A percentile compares a stretch with the other conserved stretches of the same genome.
Conservation (phyloP, 2,113 vertebrate species). For the Cygnus atratus region DNA sequence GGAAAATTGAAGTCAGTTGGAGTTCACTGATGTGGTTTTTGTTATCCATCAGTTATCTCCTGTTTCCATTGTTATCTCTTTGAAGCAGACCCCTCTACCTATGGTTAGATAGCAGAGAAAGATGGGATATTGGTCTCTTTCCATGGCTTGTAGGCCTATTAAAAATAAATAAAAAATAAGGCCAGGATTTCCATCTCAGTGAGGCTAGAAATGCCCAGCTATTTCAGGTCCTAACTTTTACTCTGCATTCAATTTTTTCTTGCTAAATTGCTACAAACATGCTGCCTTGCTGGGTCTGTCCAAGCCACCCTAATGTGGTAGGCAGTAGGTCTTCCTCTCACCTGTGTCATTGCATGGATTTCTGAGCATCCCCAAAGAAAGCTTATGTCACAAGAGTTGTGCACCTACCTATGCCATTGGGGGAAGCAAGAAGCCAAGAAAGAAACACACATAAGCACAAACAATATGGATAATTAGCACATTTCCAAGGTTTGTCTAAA, state of each 20-base stretch:
- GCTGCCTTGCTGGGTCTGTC: neutral
- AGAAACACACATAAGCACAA: neutral
- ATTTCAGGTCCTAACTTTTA: neutral
- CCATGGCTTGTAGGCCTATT: neutral
- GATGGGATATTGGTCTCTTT: neutral
- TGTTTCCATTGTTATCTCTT: neutral
- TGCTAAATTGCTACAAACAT: neutral
- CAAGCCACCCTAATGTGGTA: neutral
- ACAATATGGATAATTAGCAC: neutral
- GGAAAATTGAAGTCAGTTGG: neutral
- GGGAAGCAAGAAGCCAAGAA: slow-evolving; percentile 34
- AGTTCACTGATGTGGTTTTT: neutral
- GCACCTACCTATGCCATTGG: neutral
- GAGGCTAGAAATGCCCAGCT: neutral
- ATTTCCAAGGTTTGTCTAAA: neutral
- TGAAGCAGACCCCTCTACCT: neutral
- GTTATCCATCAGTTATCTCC: neutral
- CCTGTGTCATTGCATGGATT: neutral
- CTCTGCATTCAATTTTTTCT: neutral
- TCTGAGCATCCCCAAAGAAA: neutral
- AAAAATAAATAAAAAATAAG: neutral
- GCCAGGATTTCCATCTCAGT: neutral
- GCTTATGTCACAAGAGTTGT: neutral
- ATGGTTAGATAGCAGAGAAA: neutral
- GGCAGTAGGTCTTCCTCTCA: neutral